Evolutionary conservation across 2,797 vertebrate genomes (phyloP).

Genomic region (Enteromius paludinosus): DNA sequence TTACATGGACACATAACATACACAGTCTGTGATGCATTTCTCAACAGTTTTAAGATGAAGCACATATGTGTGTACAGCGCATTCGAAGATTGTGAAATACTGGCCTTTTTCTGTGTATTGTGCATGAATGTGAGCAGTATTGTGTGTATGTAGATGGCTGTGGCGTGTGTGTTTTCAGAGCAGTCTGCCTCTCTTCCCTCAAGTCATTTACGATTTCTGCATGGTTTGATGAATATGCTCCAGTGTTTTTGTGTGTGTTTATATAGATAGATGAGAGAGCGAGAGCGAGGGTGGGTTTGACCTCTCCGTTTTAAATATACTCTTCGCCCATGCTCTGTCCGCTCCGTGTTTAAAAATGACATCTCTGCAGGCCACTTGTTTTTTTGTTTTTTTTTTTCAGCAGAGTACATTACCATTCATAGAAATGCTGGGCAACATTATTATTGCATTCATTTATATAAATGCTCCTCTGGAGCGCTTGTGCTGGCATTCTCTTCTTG

Average conservation of each 20-base stretch:
- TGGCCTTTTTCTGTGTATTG: conserved; percentile 54
- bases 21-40: conserved; percentile 3
- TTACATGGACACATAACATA: background rate
- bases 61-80: conserved; percentile 27
- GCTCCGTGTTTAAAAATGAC: conserved; percentile 25
- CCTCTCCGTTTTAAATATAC: conserved; percentile 37
- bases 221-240: conserved; percentile 59
- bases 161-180: conserved; percentile 51
- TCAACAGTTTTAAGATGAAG: conserved; percentile 1
- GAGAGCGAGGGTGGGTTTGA: conserved; percentile 27
- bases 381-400: background rate
- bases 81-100: conserved; percentile 61
- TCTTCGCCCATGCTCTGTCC: conserved; percentile 11
- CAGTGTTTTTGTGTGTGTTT: conserved; percentile 44
- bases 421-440: conserved; percentile 24
- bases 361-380: conserved; percentile 16
- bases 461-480: conserved; percentile 18
- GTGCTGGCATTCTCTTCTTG: conserved; percentile 32
- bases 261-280: conserved; percentile 18
- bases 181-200: conserved; percentile 51
- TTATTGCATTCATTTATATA: conserved; percentile 39
- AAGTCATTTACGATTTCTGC: conserved; percentile 63
- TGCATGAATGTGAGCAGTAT: conserved; percentile 26
- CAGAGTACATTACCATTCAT: conserved; percentile 44
- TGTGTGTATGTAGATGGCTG: conserved; percentile 53